These are phyloP conservation scores for Panulirus ornatus DNA, from an alignment of 1,140 invertebrate genomes.

Conservation along the genomic window DNA sequence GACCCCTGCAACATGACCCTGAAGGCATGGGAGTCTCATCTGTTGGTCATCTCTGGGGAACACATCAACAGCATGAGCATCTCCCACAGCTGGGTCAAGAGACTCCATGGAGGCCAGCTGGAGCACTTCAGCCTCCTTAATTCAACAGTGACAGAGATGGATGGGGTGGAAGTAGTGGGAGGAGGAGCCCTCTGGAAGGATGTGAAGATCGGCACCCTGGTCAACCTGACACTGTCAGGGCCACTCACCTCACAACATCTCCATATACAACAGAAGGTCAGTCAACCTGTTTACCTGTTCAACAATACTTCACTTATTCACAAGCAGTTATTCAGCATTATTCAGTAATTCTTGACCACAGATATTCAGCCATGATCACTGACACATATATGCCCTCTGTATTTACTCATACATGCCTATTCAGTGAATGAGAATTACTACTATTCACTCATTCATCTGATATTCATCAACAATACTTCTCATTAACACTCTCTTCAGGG, in stretches of 20 bases:
- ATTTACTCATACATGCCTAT: too few species aligned
- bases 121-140: conserved; percentile 1
- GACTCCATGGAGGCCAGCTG: conserved; percentile 49
- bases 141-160: conserved; percentile 26
- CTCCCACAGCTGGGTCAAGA: conserved; percentile 25
- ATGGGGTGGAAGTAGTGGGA: conserved; percentile 18
- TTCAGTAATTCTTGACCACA: too few species aligned
- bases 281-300: too few species aligned
- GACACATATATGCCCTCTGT: too few species aligned
- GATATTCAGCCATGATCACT: too few species aligned
- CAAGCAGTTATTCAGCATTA: too few species aligned
- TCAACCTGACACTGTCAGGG: conserved; percentile 7
- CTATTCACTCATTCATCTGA: too few species aligned
- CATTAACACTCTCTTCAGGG: too few species aligned
- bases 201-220: not conserved
- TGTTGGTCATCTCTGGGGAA: conserved; percentile 5
- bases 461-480: too few species aligned
- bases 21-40: not conserved
- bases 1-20: conserved; percentile 19
- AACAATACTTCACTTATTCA: too few species aligned
- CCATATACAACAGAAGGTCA: not conserved
- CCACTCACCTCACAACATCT: not conserved
- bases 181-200: conserved; percentile 4
- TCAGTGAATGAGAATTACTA: too few species aligned
- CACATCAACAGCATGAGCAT: conserved; percentile 24